Evolutionary conservation across 2,888 invertebrate species (phyloP).

Genomic region (Dryomyza anilis): DNA sequence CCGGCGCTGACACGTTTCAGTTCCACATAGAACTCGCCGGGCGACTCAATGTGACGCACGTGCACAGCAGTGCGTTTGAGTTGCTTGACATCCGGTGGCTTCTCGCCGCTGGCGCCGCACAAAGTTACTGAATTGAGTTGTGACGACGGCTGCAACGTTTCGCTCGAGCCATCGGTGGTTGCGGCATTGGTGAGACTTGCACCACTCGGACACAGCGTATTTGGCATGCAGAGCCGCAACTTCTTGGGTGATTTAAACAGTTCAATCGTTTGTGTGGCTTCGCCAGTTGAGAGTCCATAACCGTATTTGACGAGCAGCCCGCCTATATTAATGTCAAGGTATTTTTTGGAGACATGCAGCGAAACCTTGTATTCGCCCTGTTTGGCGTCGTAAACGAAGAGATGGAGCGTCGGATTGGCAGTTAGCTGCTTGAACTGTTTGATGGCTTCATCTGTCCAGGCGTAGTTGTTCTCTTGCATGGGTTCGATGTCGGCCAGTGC

Average conservation of each 20-base stretch:
- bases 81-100: conserved; percentile 7
- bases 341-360: conserved; percentile 55
- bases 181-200: not conserved
- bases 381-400: conserved; percentile 52
- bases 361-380: conserved; percentile 54
- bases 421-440: conserved; percentile 56
- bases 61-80: conserved; percentile 49
- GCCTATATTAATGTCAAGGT: conserved; percentile 63
- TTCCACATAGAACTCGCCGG: conserved; percentile 68
- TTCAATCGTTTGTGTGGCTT: conserved; percentile 33
- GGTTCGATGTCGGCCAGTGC: conserved; percentile 62
- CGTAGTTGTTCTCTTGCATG: conserved; percentile 45
- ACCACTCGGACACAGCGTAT: not conserved
- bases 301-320: conserved; percentile 63
- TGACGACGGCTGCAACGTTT: not conserved
- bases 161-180: not conserved
- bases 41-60: conserved; percentile 64
- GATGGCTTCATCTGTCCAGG: conserved; percentile 58
- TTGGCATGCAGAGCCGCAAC: not conserved
- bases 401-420: conserved; percentile 52
- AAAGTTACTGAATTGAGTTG: not conserved
- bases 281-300: conserved; percentile 63
- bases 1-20: conserved; percentile 62
- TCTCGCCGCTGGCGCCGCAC: not conserved
- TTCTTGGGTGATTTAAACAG: conserved; percentile 28